These are phyloP conservation scores for Moxostoma hubbsi DNA, from an alignment of 2,797 vertebrate genomes.

Conservation along the genomic window DNA sequence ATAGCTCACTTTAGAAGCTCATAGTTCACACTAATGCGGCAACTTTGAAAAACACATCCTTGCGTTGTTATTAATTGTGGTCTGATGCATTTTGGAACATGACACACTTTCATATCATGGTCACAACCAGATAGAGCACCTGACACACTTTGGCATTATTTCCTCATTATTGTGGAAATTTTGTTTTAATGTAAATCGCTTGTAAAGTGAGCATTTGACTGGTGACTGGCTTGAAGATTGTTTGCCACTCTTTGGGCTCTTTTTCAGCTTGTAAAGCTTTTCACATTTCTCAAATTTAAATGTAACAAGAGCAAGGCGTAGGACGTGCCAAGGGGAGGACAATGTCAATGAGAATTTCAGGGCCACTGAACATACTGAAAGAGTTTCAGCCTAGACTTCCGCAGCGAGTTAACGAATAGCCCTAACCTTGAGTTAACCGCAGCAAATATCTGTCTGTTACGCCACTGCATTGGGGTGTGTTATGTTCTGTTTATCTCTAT, in stretches of 20 bases:
- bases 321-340: conserved; percentile 42
- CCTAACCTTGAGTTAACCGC: conserved; percentile 55
- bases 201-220: background rate
- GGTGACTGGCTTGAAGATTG: background rate
- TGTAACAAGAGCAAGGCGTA: conserved; percentile 37
- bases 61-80: too few relatives aligned
- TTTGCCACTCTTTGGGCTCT: conserved; percentile 10
- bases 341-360: conserved; percentile 44
- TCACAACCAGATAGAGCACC: too few relatives aligned
- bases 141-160: too few relatives aligned
- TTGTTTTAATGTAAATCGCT: background rate
- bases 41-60: too few relatives aligned
- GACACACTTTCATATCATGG: too few relatives aligned
- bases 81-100: too few relatives aligned
- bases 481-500: conserved; percentile 39
- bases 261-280: conserved; percentile 16
- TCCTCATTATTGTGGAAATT: background rate
- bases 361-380: conserved; percentile 51
- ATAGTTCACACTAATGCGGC: too few relatives aligned
- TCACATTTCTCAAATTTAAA: conserved; percentile 37
- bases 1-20: too few relatives aligned
- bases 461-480: conserved; percentile 19
- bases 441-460: conserved; percentile 47
- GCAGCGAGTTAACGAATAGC: conserved; percentile 48
- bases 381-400: conserved; percentile 50